Evolutionary conservation across 2,888 invertebrate species (phyloP).

Genomic region (Iphiclides podalirius): DNA sequence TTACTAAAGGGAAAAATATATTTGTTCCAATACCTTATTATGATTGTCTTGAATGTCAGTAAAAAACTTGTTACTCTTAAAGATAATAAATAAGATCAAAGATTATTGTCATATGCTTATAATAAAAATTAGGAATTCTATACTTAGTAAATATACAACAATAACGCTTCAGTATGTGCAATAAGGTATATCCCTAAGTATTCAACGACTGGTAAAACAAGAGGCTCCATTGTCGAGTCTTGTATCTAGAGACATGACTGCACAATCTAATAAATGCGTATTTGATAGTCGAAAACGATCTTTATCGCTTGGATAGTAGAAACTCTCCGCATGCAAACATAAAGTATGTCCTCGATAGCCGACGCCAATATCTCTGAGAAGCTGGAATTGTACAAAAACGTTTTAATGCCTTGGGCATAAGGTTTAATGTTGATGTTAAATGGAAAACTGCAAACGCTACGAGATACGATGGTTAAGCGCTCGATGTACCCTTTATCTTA

Average conservation of each 20-base stretch:
- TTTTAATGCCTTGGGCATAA: conserved; percentile 14
- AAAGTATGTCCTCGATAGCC: conserved; percentile 36
- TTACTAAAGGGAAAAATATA: too few relatives aligned
- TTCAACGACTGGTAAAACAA: conserved; percentile 72
- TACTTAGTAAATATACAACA: too few relatives aligned
- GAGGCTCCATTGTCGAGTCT: conserved; percentile 69
- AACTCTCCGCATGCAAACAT: conserved; percentile 20
- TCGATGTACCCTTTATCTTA: conserved; percentile 77
- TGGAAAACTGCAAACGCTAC: conserved; percentile 34
- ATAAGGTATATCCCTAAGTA: conserved; percentile 35
- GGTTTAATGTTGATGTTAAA: conserved; percentile 22
- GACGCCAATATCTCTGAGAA: conserved; percentile 33
- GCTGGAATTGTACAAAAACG: conserved; percentile 13
- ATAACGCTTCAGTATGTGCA: conserved; percentile 17
- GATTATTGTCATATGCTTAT: too few relatives aligned
- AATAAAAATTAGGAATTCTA: too few relatives aligned
- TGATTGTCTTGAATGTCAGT: too few relatives aligned
- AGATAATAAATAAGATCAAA: too few relatives aligned
- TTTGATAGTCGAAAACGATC: conserved; percentile 30
- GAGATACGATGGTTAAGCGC: conserved; percentile 67
- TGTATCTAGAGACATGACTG: conserved; percentile 61
- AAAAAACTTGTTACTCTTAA: too few relatives aligned
- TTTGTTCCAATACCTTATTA: too few relatives aligned
- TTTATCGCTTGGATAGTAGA: conserved; percentile 24
- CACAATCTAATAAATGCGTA: conserved; percentile 36